Percentiles rank a stretch among this genome's conserved stretches.
Evolutionary conservation across 2,113 vertebrate genomes (phyloP).

Genomic region (Taxidea taxus): DNA sequence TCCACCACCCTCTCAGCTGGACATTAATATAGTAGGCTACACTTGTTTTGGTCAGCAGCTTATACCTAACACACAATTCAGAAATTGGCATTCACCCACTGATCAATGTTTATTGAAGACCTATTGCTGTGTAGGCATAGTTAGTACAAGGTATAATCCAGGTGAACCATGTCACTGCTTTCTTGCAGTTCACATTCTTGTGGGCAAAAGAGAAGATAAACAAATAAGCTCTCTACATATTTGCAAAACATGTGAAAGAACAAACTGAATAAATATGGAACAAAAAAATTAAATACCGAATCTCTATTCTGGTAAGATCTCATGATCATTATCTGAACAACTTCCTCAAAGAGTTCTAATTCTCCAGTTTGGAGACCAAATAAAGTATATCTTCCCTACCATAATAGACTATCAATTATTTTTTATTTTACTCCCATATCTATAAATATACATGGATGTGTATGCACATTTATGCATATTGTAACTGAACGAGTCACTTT

Average conservation of each 20-base stretch:
- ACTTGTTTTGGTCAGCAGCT: neutral
- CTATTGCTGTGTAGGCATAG: neutral
- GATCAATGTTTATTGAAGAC: neutral
- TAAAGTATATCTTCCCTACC: neutral
- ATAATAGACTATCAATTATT: neutral
- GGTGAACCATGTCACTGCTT: neutral
- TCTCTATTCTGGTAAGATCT: neutral
- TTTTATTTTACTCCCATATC: neutral
- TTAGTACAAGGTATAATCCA: neutral
- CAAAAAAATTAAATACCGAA: neutral
- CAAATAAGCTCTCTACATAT: neutral
- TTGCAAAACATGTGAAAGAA: neutral
- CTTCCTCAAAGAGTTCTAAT: neutral
- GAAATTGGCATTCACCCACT: neutral
- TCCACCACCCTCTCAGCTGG: neutral
- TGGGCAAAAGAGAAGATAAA: neutral
- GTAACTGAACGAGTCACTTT: slow-evolving; percentile 53
- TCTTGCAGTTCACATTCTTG: neutral
- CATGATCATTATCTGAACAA: neutral
- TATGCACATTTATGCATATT: neutral
- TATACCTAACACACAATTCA: neutral
- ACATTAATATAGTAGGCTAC: neutral
- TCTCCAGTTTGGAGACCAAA: neutral
- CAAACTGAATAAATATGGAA: neutral
- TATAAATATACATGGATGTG: neutral